Evolutionary conservation across 1,140 invertebrate genomes (phyloP).

Genomic region (Drosophila ohnishii): DNA sequence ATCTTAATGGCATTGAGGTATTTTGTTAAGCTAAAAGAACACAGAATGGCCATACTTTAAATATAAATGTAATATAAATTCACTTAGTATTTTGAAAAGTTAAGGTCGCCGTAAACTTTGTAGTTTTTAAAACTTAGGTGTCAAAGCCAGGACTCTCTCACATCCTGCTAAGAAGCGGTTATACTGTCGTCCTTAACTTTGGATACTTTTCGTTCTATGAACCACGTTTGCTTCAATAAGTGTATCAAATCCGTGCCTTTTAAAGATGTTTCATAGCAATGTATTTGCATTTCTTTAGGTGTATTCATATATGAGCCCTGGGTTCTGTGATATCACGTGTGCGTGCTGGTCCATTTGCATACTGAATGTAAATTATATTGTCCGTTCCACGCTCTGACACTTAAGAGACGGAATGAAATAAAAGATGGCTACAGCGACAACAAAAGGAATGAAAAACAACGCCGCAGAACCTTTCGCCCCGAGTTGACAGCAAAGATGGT

Average conservation of each 20-base stretch:
- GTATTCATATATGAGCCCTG: not conserved
- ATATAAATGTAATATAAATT: no score
- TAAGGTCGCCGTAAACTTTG: no score
- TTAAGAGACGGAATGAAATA: conserved; percentile 75
- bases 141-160: no score
- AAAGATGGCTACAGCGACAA: conserved; percentile 64
- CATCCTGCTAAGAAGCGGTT: no score
- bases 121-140: no score
- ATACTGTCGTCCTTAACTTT: not conserved
- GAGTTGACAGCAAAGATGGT: conserved; percentile 49
- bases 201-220: not conserved
- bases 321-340: conserved; percentile 22
- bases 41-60: no score
- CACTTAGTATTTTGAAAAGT: no score
- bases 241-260: not conserved
- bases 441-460: conserved; percentile 58
- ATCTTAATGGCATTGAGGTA: no score
- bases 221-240: no score
- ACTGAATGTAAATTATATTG: conserved; percentile 76
- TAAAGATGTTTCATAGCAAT: not conserved
- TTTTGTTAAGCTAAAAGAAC: no score
- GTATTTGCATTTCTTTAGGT: not conserved
- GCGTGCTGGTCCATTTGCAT: conserved; percentile 61
- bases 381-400: conserved; percentile 74
- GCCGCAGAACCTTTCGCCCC: conserved; percentile 13